phyloP scores from a whole-genome alignment of 2,888 invertebrate species.

The Orchesellides sinensis region DNA sequence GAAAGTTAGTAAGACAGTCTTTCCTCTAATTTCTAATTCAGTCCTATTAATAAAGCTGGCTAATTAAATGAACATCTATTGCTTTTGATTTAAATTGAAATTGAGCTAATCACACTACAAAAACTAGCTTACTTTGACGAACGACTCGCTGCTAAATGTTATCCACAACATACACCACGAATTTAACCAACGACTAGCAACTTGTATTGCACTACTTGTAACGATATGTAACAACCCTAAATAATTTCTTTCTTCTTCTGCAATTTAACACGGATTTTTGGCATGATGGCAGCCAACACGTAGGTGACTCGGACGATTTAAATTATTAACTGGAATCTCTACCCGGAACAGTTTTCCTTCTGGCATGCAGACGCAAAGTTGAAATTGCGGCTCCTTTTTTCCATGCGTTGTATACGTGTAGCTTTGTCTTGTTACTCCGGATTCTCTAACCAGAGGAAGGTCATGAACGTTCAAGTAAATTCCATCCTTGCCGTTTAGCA shows the following conservation, averaged over 20 bases:
- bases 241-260: background rate
- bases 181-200: no score
- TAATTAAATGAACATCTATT: no score
- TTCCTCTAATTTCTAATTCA: no score
- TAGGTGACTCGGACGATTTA: slow-evolving; percentile 34
- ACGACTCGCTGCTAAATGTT: no score
- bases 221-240: background rate
- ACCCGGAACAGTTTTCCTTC: slow-evolving; percentile 89
- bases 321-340: slow-evolving; percentile 71
- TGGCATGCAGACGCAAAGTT: slow-evolving; percentile 94
- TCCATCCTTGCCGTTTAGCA: slow-evolving; percentile 82
- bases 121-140: no score
- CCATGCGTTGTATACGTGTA: slow-evolving; percentile 71
- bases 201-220: no score
- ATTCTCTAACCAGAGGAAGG: slow-evolving; percentile 82
- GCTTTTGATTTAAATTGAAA: no score
- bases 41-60: no score
- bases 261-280: slow-evolving; percentile 63
- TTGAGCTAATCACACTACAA: no score
- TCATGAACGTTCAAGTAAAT: slow-evolving; percentile 85
- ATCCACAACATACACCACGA: no score
- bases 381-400: slow-evolving; percentile 81
- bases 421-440: slow-evolving; percentile 70
- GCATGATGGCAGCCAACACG: slow-evolving; percentile 70
- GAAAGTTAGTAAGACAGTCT: no score